phyloP scores from a whole-genome alignment of 2,113 vertebrate genomes.

The Pan troglodytes region NHGRI_mPanTro3-v2.1_pri NC_072407.2:115896001-115896500 shows the following conservation, averaged over 20 bases:
- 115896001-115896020: too few species aligned
- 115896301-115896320: constrained; percentile 31
- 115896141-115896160: not conserved
- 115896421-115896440: not conserved
- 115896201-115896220: not conserved
- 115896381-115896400: not conserved
- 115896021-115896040: too few species aligned
- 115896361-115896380: not conserved
- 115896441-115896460: not conserved
- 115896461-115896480: not conserved
- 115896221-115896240: constrained; percentile 43
- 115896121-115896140: not conserved
- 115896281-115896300: constrained; percentile 48
- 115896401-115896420: not conserved
- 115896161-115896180: not conserved
- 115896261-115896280: constrained; percentile 42
- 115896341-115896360: not conserved
- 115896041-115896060: too few species aligned
- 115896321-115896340: not conserved
- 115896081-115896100: too few species aligned
- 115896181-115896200: not conserved
- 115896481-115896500: constrained; percentile 20
- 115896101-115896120: not conserved
- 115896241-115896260: constrained; percentile 60
- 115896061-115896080: too few species aligned